These are phyloP conservation scores for Hydropsyche tenuis DNA, from an alignment of 1,140 invertebrate species.

Conservation along the genomic window DNA sequence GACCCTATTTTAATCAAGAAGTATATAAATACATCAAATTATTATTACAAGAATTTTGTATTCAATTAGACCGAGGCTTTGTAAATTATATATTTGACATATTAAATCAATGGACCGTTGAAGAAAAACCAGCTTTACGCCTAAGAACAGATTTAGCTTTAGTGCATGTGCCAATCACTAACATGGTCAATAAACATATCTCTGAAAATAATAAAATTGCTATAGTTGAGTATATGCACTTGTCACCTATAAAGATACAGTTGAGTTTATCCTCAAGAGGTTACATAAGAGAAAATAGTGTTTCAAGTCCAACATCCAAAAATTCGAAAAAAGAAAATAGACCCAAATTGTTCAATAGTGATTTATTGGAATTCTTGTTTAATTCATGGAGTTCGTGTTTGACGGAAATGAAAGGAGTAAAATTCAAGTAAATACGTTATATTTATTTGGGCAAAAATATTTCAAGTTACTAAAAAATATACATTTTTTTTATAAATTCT, in stretches of 20 bases:
- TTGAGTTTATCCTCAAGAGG: constrained; percentile 73
- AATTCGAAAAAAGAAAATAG: constrained; percentile 57
- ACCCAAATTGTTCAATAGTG: constrained; percentile 61
- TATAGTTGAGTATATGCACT: constrained; percentile 71
- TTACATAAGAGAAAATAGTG: constrained; percentile 57
- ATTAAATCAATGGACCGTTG: constrained; percentile 63
- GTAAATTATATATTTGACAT: constrained; percentile 69
- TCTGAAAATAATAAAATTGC: constrained; percentile 54
- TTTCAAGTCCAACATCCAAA: constrained; percentile 55
- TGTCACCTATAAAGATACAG: constrained; percentile 72
- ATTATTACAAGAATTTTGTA: constrained; percentile 72
- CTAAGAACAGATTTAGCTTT: constrained; percentile 66
- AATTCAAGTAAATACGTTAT: constrained; percentile 62
- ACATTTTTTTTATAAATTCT: constrained; percentile 51
- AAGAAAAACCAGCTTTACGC: constrained; percentile 63
- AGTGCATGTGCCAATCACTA: constrained; percentile 65
- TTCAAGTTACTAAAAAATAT: not conserved
- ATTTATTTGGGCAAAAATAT: too few relatives aligned
- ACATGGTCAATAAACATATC: constrained; percentile 58
- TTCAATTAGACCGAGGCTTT: constrained; percentile 79
- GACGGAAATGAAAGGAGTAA: constrained; percentile 69
- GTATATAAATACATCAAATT: constrained; percentile 76
- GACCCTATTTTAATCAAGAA: constrained; percentile 64
- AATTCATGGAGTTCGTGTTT: constrained; percentile 68
- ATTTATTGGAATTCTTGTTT: constrained; percentile 65